Base-by-base conservation (phyloP, 1,140 invertebrate species). In the Zaprionus africanus region DNA sequence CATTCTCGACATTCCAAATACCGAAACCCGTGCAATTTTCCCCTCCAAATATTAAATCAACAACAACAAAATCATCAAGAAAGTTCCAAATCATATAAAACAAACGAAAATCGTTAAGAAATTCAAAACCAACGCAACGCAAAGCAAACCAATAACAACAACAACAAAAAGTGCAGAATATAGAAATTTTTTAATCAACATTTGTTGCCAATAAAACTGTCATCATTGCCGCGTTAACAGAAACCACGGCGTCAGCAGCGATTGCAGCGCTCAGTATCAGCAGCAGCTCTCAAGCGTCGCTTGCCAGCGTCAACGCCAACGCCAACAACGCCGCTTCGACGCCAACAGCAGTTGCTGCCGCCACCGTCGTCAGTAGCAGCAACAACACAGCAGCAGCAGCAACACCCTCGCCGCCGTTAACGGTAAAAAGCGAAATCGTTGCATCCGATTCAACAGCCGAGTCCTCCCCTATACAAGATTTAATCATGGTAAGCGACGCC, bases 151-250 rank as follows among this genome's bases (percentile, higher is more conserved):
- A 64, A 43, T 28, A 6, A n/a, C 63, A 67, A 69, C n/a, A 54
- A 58, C 53, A 56, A 57, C 41, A 73, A 64, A 71, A 76, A 82
- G 73, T 82, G 77, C 78, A 79, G 61, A 65, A 69, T 43, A 24
- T 63, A 80, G 69, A 84, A 64, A 76, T 76, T 53, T 80, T 88
- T 90, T 72, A 86, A 90, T 78, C 76, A 90, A 87, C 77, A 82
- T 90, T 90, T 77, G 85, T 90, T 85, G 87, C 87, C 77, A 90
- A 91, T 90, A 90, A 88, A 90, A 91, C 64, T 91, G 87, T 88
- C 87, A 91, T 91, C 87, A 91, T 91, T 91, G 88, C 83, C 79
- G 88, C 88, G 83, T 90, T 91, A 91, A 91, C 84, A 82, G 90
- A 91, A 90, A 91, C 79, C 88, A 81, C 81, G 80, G 88, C 88